These are phyloP conservation scores for Lasioglossum pauxillum DNA, from an alignment of 2,888 invertebrate species.

Conservation along the genomic window DNA sequence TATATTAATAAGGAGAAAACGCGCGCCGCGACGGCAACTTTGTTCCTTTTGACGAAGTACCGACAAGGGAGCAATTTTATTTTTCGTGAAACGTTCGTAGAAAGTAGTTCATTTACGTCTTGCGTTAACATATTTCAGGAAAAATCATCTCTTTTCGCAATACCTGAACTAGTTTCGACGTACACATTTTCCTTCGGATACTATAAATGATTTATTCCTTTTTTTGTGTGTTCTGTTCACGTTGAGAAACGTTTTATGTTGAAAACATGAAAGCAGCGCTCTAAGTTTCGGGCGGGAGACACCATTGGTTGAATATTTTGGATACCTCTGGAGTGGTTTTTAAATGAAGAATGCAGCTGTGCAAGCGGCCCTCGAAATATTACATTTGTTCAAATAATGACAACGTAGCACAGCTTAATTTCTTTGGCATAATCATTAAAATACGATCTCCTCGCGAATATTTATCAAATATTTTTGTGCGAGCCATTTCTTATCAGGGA, in stretches of 20 bases:
- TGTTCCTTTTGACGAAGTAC: neutral
- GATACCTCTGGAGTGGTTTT: too few relatives aligned
- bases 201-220: neutral
- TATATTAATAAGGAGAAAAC: constrained; percentile 19
- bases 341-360: neutral
- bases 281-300: neutral
- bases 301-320: neutral
- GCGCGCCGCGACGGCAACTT: neutral
- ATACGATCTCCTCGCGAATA: neutral
- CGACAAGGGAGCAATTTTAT: neutral
- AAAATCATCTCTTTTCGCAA: neutral
- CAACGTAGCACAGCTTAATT: neutral
- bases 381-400: neutral
- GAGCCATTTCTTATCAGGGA: neutral
- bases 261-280: neutral
- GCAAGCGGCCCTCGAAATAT: neutral
- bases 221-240: neutral
- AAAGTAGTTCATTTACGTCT: neutral
- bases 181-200: neutral
- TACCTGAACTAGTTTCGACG: neutral
- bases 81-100: neutral
- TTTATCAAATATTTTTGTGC: neutral
- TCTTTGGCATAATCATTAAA: neutral
- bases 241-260: neutral
- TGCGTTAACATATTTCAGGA: neutral